Conservation (phyloP, 2,113 vertebrate genomes). For the Hemiprocne comata region DNA sequence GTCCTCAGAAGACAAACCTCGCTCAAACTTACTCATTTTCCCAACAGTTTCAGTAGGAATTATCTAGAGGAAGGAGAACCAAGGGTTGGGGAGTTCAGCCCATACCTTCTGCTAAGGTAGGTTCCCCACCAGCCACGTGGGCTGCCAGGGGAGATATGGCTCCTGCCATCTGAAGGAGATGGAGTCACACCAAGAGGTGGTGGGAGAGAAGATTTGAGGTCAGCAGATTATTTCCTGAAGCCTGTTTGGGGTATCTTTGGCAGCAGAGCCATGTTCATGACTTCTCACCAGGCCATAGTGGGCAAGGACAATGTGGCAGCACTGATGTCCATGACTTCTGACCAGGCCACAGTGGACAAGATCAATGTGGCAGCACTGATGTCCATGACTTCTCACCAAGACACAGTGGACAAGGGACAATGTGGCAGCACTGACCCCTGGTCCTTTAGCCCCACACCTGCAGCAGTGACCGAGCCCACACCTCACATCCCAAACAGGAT, state of each 20-base stretch:
- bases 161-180: not conserved
- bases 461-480: not conserved
- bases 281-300: rapidly evolving
- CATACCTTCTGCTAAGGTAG: rapidly evolving
- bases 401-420: rapidly evolving
- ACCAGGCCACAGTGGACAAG: rapidly evolving
- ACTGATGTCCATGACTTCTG: rapidly evolving
- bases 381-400: rapidly evolving
- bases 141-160: not conserved
- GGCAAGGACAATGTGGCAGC: rapidly evolving
- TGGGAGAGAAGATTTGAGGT: not conserved
- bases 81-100: not conserved
- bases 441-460: not conserved
- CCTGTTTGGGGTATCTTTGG: not conserved
- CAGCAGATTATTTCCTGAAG: not conserved
- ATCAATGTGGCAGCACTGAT: rapidly evolving
- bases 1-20: not conserved
- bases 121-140: rapidly evolving
- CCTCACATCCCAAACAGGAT: rapidly evolving
- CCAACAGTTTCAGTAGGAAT: not conserved
- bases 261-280: rapidly evolving
- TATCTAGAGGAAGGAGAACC: rapidly evolving
- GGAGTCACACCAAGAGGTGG: not conserved
- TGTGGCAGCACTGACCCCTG: rapidly evolving
- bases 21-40: not conserved